phyloP scores from a whole-genome alignment of 2,888 invertebrate genomes.

The Dicycla oo region DNA sequence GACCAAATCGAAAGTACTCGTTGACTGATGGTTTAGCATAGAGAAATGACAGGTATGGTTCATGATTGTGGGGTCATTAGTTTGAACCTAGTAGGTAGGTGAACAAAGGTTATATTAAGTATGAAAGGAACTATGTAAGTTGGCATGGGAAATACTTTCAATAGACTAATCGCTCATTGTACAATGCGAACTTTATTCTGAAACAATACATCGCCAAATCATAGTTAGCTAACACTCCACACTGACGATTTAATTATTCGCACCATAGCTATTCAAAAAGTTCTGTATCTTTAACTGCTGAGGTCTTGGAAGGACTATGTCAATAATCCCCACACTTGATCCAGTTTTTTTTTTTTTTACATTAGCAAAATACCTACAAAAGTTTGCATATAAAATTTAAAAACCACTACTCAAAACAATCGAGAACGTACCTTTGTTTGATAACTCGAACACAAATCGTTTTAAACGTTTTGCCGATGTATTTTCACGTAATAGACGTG shows the following conservation, averaged over 20 bases:
- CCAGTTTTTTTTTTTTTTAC: no score
- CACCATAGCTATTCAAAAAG: no score
- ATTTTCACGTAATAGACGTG: no score
- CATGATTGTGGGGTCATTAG: conserved; percentile 6
- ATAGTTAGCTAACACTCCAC: background rate
- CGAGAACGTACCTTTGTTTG: no score
- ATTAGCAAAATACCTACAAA: no score
- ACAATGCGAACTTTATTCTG: conserved; percentile 1
- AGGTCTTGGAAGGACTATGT: no score
- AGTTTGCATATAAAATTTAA: no score
- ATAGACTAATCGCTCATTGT: conserved; percentile 13
- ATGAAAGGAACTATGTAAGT: background rate
- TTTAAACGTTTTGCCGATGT: no score
- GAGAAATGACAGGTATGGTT: conserved; percentile 25
- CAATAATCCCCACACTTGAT: no score
- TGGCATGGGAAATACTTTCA: conserved; percentile 28
- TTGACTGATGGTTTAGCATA: conserved; percentile 21
- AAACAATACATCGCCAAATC: conserved; percentile 16
- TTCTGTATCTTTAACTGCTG: no score
- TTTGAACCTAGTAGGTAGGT: background rate
- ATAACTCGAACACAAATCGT: no score
- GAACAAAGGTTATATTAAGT: conserved; percentile 17
- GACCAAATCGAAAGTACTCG: conserved; percentile 71
- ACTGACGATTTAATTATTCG: background rate
- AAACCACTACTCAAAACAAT: no score